These are phyloP conservation scores for Capreolus pygargus DNA, from an alignment of 2,113 vertebrate genomes.

Conservation along the genomic window DNA sequence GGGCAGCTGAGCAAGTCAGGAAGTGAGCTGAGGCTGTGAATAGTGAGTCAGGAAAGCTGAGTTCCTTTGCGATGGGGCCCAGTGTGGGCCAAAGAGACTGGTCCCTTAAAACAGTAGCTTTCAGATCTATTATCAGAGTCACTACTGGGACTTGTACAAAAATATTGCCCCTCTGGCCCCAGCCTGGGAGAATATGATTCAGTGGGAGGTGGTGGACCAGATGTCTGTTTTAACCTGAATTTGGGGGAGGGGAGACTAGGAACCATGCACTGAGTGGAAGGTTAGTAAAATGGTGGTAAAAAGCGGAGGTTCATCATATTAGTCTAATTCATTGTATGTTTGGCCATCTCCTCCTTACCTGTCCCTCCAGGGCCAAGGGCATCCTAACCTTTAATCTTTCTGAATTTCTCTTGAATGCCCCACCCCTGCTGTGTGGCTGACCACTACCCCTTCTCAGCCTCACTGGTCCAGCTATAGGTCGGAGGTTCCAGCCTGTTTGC, in stretches of 20 bases:
- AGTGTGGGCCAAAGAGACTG: not conserved
- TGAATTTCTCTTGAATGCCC: not conserved
- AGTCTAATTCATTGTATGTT: not conserved
- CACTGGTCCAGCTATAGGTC: not conserved
- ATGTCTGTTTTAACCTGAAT: not conserved
- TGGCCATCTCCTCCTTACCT: not conserved
- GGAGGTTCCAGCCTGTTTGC: not conserved
- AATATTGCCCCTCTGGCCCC: not conserved
- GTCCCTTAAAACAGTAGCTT: not conserved
- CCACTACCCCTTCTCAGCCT: not conserved
- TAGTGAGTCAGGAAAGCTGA: not conserved
- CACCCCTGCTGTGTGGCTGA: too few relatives aligned
- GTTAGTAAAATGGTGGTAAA: not conserved
- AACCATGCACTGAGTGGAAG: not conserved
- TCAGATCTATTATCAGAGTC: not conserved
- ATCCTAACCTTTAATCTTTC: not conserved
- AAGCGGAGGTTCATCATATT: not conserved
- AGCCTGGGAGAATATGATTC: not conserved
- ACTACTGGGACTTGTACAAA: not conserved
- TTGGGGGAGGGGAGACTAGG: not conserved
- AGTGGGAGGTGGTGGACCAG: not conserved
- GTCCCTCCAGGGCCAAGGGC: not conserved
- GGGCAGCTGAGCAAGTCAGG: not conserved
- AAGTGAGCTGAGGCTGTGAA: not conserved
- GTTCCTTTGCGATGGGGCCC: not conserved